Evolutionary conservation across 1,140 invertebrate species (phyloP), one percentile per base, ranked within the genome.

Genomic region (Papilio dardanus): DNA sequence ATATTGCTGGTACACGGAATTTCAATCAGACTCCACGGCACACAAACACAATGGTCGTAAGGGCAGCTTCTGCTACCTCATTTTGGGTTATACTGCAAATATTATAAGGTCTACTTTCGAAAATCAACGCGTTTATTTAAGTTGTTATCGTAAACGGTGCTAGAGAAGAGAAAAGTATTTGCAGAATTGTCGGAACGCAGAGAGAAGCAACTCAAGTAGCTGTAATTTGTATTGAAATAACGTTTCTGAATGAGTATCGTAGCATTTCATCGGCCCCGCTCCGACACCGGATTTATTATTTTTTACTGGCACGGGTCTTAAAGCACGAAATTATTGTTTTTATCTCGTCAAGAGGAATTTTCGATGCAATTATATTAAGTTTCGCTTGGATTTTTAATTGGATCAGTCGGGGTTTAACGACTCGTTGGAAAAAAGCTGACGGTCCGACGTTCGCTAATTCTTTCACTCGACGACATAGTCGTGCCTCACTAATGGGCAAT

Each of bases 201-300:
- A 82, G 88, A 87, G 89, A 82, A 86, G 84, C 90, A 88, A 88
- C 77, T 86, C 89, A 93, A 93, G 91, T 92, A 91, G 89, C 88
- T 88, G 89, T 88, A 92, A 92, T 93, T 92, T 93, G 90, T 92
- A 92, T 92, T 90, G 89, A 89, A 93, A 93, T 93, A 93, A 90
- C 89, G 87, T 88, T 87, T 84, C 84, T 89, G 92, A 89, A 90
- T 91, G 90, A 79, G 84, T 90, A 92, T 92, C 88, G 88, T 87
- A 88, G 88, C 90, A 89, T 93, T 92, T 90, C 89, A 91, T 91
- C 91, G 85, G 85, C 76, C 83, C 74, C 81, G 76, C 78, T 67
- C 83, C 84, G 86, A 84, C 82, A 80, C 82, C 85, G 82, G 90
- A 93, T 93, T 93, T 93, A 91, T 93, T 92, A 92, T 93, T 92